Percentiles rank a stretch among this genome's conserved stretches.
Conservation (phyloP, 2,888 invertebrate species). For the Trichacis sp. region DNA sequence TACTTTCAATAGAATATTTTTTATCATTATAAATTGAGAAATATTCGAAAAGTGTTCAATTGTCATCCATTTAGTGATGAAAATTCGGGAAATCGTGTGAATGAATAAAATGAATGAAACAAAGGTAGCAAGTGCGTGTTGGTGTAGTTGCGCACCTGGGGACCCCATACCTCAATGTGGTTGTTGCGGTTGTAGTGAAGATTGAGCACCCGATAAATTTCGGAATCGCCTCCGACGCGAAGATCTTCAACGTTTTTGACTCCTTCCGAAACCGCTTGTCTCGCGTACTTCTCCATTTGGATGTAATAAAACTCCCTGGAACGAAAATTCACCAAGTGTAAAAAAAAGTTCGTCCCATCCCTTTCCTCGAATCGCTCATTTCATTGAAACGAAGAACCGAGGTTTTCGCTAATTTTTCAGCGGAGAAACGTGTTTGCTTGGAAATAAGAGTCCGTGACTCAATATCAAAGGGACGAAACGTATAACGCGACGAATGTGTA, state of each 20-base stretch:
- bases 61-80: too few species aligned
- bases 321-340: too few species aligned
- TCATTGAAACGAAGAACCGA: neutral
- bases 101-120: too few species aligned
- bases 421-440: conserved; percentile 6
- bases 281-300: conserved; percentile 99
- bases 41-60: too few species aligned
- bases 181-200: conserved; percentile 98
- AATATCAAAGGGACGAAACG: conserved; percentile 31
- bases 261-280: conserved; percentile 97
- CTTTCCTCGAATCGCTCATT: neutral
- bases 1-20: too few species aligned
- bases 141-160: conserved; percentile 74
- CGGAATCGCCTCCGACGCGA: conserved; percentile 93
- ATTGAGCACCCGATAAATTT: conserved; percentile 97
- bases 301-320: conserved; percentile 99
- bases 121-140: conserved; percentile 60
- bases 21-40: too few species aligned
- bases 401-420: too few species aligned
- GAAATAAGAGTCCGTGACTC: conserved; percentile 34
- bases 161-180: conserved; percentile 90
- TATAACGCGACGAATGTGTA: conserved; percentile 44
- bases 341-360: too few species aligned
- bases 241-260: conserved; percentile 93
- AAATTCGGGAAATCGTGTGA: too few species aligned